Conservation (phyloP, 2,113 vertebrate genomes). For the Atlantisia rogersi region DNA sequence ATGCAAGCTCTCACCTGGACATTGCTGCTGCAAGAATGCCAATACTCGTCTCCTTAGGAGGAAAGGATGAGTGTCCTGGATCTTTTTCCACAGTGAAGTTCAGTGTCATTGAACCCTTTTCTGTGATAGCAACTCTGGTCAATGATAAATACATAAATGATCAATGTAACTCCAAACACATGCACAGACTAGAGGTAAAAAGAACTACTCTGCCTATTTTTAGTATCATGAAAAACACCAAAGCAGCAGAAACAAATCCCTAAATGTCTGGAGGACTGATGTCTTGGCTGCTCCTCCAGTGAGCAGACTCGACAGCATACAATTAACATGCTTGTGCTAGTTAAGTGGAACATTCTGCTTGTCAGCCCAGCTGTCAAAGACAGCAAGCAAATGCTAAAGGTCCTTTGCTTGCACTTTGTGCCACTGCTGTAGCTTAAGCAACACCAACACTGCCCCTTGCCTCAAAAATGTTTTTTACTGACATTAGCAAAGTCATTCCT, state of each 20-base stretch:
- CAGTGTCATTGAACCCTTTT: constrained; percentile 86
- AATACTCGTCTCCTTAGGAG: constrained; percentile 87
- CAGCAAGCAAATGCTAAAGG: not conserved
- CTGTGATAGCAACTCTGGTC: constrained; percentile 83
- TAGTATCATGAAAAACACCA: not conserved
- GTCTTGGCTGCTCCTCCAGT: not conserved
- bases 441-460: not conserved
- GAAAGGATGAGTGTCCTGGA: constrained; percentile 90
- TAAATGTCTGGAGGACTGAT: not conserved
- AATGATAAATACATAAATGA: not conserved
- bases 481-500: not conserved
- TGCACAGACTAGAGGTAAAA: not conserved
- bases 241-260: not conserved
- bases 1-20: constrained; percentile 78
- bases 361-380: not conserved
- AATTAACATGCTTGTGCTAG: not conserved
- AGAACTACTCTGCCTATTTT: not conserved
- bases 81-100: constrained; percentile 82
- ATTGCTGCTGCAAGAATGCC: constrained; percentile 91
- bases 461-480: not conserved
- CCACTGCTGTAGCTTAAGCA: not conserved
- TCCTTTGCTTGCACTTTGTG: not conserved
- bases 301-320: not conserved
- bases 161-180: not conserved
- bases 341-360: not conserved